These are phyloP conservation scores for Coenonympha glycerion DNA, from an alignment of 2,888 invertebrate species.

Conservation along the genomic window DNA sequence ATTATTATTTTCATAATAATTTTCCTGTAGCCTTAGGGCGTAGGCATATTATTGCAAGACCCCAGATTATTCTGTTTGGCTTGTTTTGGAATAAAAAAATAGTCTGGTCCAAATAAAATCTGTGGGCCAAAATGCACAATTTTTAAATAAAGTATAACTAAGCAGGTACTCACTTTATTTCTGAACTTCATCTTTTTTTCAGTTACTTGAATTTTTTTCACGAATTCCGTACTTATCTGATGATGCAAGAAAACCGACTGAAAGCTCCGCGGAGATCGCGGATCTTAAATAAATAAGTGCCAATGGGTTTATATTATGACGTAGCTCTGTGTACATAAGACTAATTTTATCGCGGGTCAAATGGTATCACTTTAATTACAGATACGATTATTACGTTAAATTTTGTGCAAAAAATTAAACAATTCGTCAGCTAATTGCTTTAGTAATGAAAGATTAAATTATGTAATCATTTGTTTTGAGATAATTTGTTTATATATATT, in stretches of 20 bases:
- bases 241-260: constrained; percentile 15
- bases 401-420: constrained; percentile 9
- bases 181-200: constrained; percentile 25
- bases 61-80: too few relatives aligned
- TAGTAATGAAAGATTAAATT: not conserved
- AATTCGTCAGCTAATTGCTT: not conserved
- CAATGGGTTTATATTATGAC: too few relatives aligned
- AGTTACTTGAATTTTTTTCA: too few relatives aligned
- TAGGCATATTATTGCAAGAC: too few relatives aligned
- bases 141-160: not conserved
- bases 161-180: constrained; percentile 22
- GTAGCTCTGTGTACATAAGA: too few relatives aligned
- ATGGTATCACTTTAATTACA: constrained; percentile 15
- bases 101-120: not conserved
- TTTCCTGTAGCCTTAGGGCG: too few relatives aligned
- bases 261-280: not conserved
- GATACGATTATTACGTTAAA: constrained; percentile 16
- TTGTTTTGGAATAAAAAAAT: too few relatives aligned
- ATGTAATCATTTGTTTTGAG: not conserved
- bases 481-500: too few relatives aligned
- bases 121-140: not conserved
- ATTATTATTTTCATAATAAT: too few relatives aligned
- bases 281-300: constrained; percentile 19
- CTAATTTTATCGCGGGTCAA: constrained; percentile 18
- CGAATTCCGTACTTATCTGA: constrained; percentile 7